These are phyloP conservation scores for Rhodeus uyekii DNA, from an alignment of 2,797 vertebrate genomes.

Conservation along the genomic window DNA sequence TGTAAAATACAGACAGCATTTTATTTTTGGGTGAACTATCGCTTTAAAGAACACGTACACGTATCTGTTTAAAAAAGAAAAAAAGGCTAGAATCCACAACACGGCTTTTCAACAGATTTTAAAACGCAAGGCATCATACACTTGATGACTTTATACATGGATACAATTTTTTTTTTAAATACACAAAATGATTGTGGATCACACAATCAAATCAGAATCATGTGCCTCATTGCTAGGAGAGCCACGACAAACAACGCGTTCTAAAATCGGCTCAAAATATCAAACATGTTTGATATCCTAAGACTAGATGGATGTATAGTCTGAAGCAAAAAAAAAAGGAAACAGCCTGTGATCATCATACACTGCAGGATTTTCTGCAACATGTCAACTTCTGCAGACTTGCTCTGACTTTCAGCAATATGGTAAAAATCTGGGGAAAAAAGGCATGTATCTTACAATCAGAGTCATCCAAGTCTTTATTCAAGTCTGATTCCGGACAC, in stretches of 20 bases:
- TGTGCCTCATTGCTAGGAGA: too few species aligned
- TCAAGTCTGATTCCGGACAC: slow-evolving; percentile 12
- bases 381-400: not conserved
- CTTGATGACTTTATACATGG: not conserved
- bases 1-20: not conserved
- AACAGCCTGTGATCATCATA: not conserved
- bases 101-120: not conserved
- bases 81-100: not conserved
- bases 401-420: not conserved
- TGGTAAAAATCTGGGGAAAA: not conserved
- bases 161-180: too few species aligned
- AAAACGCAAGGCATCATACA: not conserved
- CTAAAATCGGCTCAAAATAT: too few species aligned
- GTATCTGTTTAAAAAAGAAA: not conserved
- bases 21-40: not conserved
- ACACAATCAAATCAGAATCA: too few species aligned
- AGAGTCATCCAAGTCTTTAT: slow-evolving; percentile 57
- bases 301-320: too few species aligned
- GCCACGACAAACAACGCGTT: too few species aligned
- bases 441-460: slow-evolving; percentile 53
- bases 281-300: too few species aligned
- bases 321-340: not conserved
- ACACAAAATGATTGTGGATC: too few species aligned
- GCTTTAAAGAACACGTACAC: not conserved
- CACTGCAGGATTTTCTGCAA: not conserved